Evolutionary conservation across 2,888 invertebrate species (phyloP).

Genomic region (Globia sparganii): DNA sequence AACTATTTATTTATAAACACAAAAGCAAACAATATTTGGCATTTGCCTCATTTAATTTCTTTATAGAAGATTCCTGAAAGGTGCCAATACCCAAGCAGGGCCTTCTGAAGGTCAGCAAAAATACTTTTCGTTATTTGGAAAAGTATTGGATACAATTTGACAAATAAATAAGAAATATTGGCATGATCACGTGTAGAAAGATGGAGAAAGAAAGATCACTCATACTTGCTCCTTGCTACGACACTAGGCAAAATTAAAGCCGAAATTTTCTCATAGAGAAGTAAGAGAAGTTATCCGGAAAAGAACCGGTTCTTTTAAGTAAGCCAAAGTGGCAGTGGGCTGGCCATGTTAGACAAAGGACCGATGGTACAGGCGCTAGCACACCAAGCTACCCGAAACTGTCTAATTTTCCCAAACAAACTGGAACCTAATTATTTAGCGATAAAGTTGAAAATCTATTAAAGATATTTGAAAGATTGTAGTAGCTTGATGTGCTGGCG

Average conservation of each 20-base stretch:
- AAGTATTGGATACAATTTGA: neutral
- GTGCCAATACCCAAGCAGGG: neutral
- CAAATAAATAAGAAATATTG: neutral
- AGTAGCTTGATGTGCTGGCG: no score
- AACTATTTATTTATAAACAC: neutral
- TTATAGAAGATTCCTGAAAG: slow-evolving; percentile 12
- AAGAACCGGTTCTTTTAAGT: neutral
- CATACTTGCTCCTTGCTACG: no score
- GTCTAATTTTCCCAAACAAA: no score
- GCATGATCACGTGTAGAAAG: neutral
- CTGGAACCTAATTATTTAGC: no score
- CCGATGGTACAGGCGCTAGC: no score
- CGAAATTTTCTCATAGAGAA: no score
- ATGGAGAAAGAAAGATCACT: no score
- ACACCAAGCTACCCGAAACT: no score
- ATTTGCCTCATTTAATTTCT: slow-evolving; percentile 22
- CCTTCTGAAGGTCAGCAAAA: slow-evolving; percentile 12
- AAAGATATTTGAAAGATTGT: no score
- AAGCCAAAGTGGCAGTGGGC: neutral
- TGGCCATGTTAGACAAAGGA: neutral
- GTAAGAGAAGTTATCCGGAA: neutral
- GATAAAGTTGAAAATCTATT: no score
- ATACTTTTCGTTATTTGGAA: neutral
- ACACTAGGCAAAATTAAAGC: no score
- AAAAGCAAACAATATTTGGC: slow-evolving; percentile 2